A percentile compares a stretch with the other conserved stretches of the same genome.
Conservation (phyloP, 2,113 vertebrate genomes). For the Butorides virescens region DNA sequence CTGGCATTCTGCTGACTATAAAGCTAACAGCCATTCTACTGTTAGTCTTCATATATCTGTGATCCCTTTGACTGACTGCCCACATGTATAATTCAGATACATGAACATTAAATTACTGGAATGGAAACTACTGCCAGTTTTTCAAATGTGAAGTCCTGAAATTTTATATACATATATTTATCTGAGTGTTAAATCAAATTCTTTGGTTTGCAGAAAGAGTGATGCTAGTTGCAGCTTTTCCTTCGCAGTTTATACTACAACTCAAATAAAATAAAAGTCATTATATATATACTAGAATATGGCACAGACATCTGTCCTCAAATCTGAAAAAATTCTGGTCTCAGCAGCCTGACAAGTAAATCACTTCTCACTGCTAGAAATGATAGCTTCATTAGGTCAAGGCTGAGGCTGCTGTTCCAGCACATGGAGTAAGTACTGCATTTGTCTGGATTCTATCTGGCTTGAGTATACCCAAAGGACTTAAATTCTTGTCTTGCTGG, state of each 20-base stretch:
- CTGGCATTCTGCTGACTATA: not conserved
- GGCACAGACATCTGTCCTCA: not conserved
- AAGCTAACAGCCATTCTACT: not conserved
- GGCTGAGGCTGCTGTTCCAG: conserved; percentile 33
- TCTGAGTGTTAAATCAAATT: not conserved
- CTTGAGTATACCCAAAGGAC: conserved; percentile 19
- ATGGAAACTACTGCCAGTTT: not conserved
- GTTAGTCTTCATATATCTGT: not conserved
- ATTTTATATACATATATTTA: not conserved
- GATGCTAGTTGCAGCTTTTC: not conserved
- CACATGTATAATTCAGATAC: not conserved
- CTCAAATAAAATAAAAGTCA: not conserved
- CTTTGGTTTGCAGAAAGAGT: not conserved
- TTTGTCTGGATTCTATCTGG: conserved; percentile 48
- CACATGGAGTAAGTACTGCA: conserved; percentile 17
- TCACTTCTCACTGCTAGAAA: conserved; percentile 33
- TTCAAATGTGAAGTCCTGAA: not conserved
- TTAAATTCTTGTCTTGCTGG: not conserved
- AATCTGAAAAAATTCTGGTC: not conserved
- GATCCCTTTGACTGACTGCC: not conserved
- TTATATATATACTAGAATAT: not conserved
- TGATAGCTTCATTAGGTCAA: conserved; percentile 50
- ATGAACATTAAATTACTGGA: not conserved
- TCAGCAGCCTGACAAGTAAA: conserved; percentile 41
- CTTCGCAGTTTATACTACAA: not conserved